phyloP scores from a whole-genome alignment of 2,113 vertebrate genomes.

The Tragulus kanchil region DNA sequence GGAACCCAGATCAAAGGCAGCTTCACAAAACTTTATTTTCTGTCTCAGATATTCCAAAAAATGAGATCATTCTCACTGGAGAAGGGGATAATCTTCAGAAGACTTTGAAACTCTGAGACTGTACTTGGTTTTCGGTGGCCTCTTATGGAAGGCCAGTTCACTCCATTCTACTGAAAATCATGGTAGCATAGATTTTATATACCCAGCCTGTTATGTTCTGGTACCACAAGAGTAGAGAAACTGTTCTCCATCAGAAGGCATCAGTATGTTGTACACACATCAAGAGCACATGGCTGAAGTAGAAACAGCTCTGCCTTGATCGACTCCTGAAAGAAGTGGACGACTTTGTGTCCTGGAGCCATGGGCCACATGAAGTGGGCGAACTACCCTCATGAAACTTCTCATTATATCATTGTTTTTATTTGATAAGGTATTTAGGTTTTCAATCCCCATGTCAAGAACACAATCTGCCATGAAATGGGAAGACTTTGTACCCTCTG shows the following conservation, averaged over 20 bases:
- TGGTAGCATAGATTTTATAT: not conserved
- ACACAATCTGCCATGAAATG: not conserved
- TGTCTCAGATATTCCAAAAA: not conserved
- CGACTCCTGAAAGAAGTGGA: not conserved
- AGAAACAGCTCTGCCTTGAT: not conserved
- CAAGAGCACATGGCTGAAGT: not conserved
- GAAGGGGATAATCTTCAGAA: not conserved
- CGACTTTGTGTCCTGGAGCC: not conserved
- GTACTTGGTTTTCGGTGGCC: not conserved
- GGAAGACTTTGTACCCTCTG: not conserved
- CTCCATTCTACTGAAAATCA: not conserved
- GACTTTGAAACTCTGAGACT: not conserved
- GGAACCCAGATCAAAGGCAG: not conserved
- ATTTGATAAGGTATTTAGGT: not conserved
- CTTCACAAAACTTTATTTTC: not conserved
- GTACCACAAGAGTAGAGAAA: not conserved
- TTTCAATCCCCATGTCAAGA: not conserved
- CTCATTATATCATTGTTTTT: not conserved
- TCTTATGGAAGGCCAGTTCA: not conserved
- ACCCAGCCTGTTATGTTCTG: not conserved
- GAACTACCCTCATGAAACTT: no score
- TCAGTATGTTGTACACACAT: fast-evolving
- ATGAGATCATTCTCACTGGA: not conserved
- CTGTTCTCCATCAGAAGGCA: not conserved
- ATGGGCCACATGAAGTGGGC: no score